Percentiles rank a stretch among this genome's conserved stretches.
These are phyloP conservation scores for Gastracanthus pulcherrimus DNA, from an alignment of 2,888 invertebrate species.

Conservation along the genomic window DNA sequence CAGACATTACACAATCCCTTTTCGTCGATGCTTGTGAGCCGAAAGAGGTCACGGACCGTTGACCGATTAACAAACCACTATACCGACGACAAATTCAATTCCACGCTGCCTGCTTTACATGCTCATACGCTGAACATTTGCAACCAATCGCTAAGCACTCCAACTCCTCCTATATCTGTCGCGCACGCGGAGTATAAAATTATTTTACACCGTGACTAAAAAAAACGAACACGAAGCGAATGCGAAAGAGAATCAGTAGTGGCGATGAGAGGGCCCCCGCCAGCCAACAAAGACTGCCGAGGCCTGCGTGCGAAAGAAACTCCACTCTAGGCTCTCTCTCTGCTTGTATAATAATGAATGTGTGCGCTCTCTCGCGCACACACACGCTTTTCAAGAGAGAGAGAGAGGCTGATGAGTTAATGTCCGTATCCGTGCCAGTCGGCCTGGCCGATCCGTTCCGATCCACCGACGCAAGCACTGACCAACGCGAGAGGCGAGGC, in stretches of 20 bases:
- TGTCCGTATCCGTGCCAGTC: constrained; percentile 76
- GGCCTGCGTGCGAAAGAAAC: constrained; percentile 43
- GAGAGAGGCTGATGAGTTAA: constrained; percentile 72
- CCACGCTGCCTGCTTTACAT: too few relatives aligned
- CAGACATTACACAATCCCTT: not conserved
- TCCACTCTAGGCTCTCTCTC: too few relatives aligned
- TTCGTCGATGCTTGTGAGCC: too few relatives aligned
- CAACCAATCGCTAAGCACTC: too few relatives aligned
- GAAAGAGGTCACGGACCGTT: too few relatives aligned
- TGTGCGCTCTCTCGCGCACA: constrained; percentile 11
- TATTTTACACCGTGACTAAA: too few relatives aligned
- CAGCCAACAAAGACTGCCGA: not conserved
- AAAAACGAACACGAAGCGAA: too few relatives aligned
- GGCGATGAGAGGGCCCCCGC: not conserved
- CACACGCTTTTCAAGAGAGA: constrained; percentile 64
- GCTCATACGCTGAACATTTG: too few relatives aligned
- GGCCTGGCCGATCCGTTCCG: constrained; percentile 64
- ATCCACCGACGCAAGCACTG: not conserved
- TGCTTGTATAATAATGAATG: constrained; percentile 15
- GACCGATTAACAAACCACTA: too few relatives aligned
- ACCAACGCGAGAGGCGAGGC: constrained; percentile 51
- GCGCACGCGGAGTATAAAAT: too few relatives aligned
- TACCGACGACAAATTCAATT: too few relatives aligned
- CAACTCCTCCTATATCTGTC: too few relatives aligned
- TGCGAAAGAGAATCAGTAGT: not conserved